These are phyloP conservation scores for Otis tarda DNA, from an alignment of 2,113 vertebrate species.

Conservation along the genomic window DNA sequence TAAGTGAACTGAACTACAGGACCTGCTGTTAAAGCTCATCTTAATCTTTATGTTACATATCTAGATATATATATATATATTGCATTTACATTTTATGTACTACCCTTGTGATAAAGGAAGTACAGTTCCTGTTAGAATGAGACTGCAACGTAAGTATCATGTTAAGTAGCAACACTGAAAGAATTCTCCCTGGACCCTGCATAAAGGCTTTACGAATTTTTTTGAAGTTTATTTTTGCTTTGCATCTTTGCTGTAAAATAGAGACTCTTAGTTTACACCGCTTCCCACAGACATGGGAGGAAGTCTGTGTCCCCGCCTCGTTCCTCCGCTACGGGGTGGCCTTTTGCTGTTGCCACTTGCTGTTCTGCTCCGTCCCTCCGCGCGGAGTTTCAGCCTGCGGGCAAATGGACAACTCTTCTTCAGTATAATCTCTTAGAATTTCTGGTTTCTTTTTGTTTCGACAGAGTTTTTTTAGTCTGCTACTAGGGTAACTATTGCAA, in stretches of 20 bases:
- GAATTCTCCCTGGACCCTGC: neutral
- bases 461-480: neutral
- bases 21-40: neutral
- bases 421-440: neutral
- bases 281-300: neutral
- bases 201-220: neutral
- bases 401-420: neutral
- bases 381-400: neutral
- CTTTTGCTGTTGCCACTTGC: neutral
- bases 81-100: neutral
- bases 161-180: neutral
- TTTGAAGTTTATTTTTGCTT: neutral
- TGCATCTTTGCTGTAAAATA: neutral
- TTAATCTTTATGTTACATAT: neutral
- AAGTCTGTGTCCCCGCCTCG: neutral
- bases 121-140: neutral
- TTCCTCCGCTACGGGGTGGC: neutral
- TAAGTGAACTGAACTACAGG: neutral
- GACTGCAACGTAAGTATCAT: neutral
- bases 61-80: no score
- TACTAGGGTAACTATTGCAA: neutral
- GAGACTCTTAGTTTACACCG: neutral
- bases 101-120: neutral
- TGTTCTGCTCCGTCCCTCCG: neutral
- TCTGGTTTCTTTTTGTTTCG: neutral